Base-by-base conservation (phyloP, 2,113 vertebrate species). In the Meles meles region DNA sequence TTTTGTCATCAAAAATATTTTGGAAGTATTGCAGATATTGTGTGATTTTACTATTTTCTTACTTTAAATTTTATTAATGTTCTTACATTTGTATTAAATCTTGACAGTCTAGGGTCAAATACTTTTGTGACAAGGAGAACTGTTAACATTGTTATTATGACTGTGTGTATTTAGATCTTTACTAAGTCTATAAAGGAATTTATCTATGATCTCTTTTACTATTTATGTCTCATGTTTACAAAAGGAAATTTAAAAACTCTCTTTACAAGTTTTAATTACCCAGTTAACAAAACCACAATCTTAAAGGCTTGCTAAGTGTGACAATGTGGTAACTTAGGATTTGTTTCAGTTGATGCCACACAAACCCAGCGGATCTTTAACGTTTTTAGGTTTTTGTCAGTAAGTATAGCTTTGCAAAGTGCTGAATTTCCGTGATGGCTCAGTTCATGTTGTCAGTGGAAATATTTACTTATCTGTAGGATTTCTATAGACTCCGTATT, bases 371-470 rank as follows among this genome's bases (percentile, higher is more conserved):
- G 11, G 37, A 2, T 39, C 55, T 86, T 89, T 82, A 79, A 4
- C 6, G 7, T n/a, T 65, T 61, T 83, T 79, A 47, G 7, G 6
- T 59, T 18, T 85, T 44, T 88, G 21, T 63, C 21, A 29, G 18
- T 44, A 91, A 95, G 3, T 61, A 69, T 17, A 88, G 27, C 61
- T 79, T 95, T 87, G 11, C 69, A 69, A 93, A 90, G 23, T 90
- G 47, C n/a, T 47, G 17, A 67, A 79, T 80, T 83, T 91, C 52
- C 37, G 7, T 80, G 44, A 91, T 20, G 10, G 23, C 47, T 88
- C 69, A 90, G 74, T 93, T 84, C 82, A 88, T 84, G 47, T 18
- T 96, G 87, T 81, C 86, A 91, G 12, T 74, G n/a, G 44, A 94
- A 81, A 84, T 65, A 77, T 86, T 92, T 84, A 59, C 13, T 81